Evolutionary conservation across 2,113 vertebrate genomes (phyloP), one percentile per base, ranked within the genome.

Genomic region (Erpornis zantholeuca): DNA sequence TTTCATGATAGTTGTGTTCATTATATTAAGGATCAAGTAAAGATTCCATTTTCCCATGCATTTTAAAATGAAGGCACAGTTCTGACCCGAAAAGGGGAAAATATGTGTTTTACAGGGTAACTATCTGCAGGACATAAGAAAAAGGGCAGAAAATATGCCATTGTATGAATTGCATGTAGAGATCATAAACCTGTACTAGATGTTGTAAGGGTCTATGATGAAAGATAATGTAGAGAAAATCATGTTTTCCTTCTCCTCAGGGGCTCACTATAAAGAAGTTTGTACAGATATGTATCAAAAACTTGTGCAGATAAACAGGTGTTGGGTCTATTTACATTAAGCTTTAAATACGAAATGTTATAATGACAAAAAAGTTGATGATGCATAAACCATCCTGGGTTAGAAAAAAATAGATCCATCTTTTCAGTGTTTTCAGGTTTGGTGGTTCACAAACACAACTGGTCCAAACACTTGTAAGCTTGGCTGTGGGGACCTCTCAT

Each of bases 341-440:
- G 5, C 6, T 69, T 87, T 61, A 65, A 66, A 36, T 65, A 57
- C 3, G 9, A 89, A 80, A 88, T 53, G 5, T 4, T 77, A 4
- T 16, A 35, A 35, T 70, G 22, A 44, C 11, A 57, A 56, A 89
- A 47, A 4, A 54, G 5, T 11, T 82, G 22, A 9, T 70, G 15
- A 1, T 0, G 1, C 6, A 61, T 15, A 61, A 63, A 11, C 10
- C 11, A 45, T 20, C n/a, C 45, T 36, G 36, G 10, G n/a, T 29
- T 45, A 65, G 42, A 29, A 54, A 68, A 63, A 81, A 49, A 33
- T 1, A n/a, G 2, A 42, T 23, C 7, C 24, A 6, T 38, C 3
- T 79, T 70, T 63, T 29, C 16, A 27, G 10, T 50, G 15, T 73
- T 75, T 90, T 78, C 42, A 27, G n/a, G 22, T 81, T 85, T 52